These are phyloP conservation scores for Tortrix viridana DNA, from an alignment of 2,888 invertebrate species.

Conservation along the genomic window DNA sequence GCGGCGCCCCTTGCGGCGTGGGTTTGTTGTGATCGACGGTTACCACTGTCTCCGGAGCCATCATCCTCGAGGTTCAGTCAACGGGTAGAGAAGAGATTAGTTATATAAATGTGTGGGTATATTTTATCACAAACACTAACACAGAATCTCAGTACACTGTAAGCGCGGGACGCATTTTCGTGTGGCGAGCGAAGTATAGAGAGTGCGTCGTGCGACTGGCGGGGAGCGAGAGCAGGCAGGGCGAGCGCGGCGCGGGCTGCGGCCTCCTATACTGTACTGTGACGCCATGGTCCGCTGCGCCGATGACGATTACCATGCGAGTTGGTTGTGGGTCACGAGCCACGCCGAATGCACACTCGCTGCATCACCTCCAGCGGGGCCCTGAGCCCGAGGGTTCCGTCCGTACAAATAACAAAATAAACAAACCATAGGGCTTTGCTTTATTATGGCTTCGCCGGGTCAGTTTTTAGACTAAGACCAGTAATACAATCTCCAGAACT, in stretches of 20 bases:
- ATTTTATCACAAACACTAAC: slow-evolving; percentile 66
- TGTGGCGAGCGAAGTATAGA: slow-evolving; percentile 66
- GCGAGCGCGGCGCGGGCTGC: slow-evolving; percentile 53
- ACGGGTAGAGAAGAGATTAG: slow-evolving; percentile 42
- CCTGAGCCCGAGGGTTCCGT: neutral
- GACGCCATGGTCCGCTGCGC: slow-evolving; percentile 38
- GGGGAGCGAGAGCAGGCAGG: slow-evolving; percentile 61
- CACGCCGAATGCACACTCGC: slow-evolving; percentile 15
- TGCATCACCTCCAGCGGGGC: slow-evolving; percentile 1
- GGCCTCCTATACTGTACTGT: slow-evolving; percentile 38
- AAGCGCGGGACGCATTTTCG: slow-evolving; percentile 70
- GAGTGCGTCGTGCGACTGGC: slow-evolving; percentile 72
- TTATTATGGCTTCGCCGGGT: too few species aligned
- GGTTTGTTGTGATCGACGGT: slow-evolving; percentile 89
- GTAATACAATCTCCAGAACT: too few species aligned
- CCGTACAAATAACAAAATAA: too few species aligned
- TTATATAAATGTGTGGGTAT: slow-evolving; percentile 44
- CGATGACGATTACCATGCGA: slow-evolving; percentile 21
- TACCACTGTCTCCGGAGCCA: slow-evolving; percentile 94
- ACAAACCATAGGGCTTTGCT: too few species aligned
- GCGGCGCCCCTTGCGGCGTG: slow-evolving; percentile 70
- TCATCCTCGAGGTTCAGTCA: slow-evolving; percentile 72
- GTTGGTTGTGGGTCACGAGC: slow-evolving; percentile 16
- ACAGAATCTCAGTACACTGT: slow-evolving; percentile 71
- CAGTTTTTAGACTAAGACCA: too few species aligned